Evolutionary conservation across 2,888 invertebrate genomes (phyloP).

Genomic region (Drosophila siamana): DNA sequence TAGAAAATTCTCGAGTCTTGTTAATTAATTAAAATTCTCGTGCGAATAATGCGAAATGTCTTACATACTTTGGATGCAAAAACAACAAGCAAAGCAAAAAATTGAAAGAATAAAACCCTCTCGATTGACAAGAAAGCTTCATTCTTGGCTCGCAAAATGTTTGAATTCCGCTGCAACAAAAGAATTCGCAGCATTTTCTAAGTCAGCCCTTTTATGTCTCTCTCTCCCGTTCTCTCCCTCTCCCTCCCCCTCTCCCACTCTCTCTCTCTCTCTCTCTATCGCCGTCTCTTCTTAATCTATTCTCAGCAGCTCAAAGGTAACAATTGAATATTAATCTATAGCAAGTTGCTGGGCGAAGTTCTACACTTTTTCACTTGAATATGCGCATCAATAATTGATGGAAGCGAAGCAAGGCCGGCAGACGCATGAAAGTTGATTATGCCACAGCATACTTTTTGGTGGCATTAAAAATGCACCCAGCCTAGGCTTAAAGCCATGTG

Average conservation of each 20-base stretch:
- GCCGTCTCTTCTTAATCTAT: not conserved
- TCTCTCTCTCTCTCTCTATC: too few species aligned
- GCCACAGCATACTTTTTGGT: slow-evolving; percentile 54
- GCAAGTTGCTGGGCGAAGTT: too few species aligned
- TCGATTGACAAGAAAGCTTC: not conserved
- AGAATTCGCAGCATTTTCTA: not conserved
- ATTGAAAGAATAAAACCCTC: not conserved
- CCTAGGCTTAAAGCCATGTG: slow-evolving; percentile 21
- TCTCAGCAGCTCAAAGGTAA: not conserved
- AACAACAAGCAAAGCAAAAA: not conserved
- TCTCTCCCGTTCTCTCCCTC: too few species aligned
- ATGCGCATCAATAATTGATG: slow-evolving; percentile 5
- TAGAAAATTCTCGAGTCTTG: slow-evolving; percentile 12
- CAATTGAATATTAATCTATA: not conserved
- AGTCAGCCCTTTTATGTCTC: not conserved
- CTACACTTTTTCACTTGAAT: too few species aligned
- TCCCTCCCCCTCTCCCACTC: too few species aligned
- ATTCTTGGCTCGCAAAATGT: not conserved
- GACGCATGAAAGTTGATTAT: slow-evolving; percentile 56
- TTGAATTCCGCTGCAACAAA: not conserved
- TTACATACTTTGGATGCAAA: not conserved
- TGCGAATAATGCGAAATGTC: not conserved
- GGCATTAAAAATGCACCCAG: slow-evolving; percentile 56
- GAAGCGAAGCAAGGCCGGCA: slow-evolving; percentile 6
- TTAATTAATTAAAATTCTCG: slow-evolving; percentile 13